phyloP scores from a whole-genome alignment of 2,888 invertebrate species.

The Eupeodes luniger region DNA sequence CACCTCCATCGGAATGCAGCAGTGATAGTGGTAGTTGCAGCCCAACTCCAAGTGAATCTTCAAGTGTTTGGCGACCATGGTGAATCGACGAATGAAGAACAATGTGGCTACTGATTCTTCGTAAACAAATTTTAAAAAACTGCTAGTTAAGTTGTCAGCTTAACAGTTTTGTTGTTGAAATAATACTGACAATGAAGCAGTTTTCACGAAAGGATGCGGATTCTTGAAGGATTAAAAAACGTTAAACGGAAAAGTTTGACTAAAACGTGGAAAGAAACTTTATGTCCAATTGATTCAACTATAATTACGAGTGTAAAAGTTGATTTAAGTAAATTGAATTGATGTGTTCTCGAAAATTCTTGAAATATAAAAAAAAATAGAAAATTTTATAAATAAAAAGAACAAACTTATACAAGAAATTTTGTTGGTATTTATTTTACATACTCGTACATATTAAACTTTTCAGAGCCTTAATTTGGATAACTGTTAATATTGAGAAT shows the following conservation, averaged over 20 bases:
- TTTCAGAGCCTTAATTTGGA: constrained; percentile 71
- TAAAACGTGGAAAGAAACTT: background rate
- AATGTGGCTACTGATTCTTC: constrained; percentile 24
- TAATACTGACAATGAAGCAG: constrained; percentile 12
- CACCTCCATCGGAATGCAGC: constrained; percentile 83
- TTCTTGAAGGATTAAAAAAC: background rate
- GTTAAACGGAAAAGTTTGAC: constrained; percentile 10
- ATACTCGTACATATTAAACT: background rate
- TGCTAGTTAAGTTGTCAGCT: constrained; percentile 17
- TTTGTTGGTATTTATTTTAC: constrained; percentile 2
- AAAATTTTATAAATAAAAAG: constrained; percentile 48
- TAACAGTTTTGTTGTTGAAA: constrained; percentile 5
- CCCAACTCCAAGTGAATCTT: constrained; percentile 82
- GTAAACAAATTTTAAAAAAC: background rate
- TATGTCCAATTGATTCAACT: background rate
- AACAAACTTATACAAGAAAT: constrained; percentile 22
- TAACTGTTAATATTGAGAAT: constrained; percentile 45
- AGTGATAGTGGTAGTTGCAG: constrained; percentile 83
- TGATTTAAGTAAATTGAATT: constrained; percentile 5
- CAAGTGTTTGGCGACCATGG: constrained; percentile 83
- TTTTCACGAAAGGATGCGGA: background rate
- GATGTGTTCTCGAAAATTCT: constrained; percentile 66
- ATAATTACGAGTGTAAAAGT: background rate
- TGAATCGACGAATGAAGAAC: constrained; percentile 76
- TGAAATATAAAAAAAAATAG: constrained; percentile 56